Conservation (phyloP, 2,888 invertebrate species). For the Sinohyriopsis cumingii region DNA sequence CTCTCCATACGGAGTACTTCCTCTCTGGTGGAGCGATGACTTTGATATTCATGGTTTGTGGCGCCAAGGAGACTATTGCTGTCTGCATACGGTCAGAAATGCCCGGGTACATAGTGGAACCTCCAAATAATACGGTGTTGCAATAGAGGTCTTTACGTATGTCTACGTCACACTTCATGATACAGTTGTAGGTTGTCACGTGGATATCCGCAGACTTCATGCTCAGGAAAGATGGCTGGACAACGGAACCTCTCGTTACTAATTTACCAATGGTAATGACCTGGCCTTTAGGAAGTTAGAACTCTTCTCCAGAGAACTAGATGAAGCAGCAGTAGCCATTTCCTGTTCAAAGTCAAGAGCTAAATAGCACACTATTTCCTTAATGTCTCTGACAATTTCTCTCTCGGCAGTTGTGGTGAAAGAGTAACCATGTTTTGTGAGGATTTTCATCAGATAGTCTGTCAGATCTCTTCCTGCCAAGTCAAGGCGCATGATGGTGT, state of each 20-base stretch:
- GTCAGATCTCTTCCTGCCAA: conserved; percentile 65
- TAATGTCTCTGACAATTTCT: conserved; percentile 95
- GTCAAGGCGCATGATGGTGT: conserved; percentile 50
- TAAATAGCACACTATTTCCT: conserved; percentile 93
- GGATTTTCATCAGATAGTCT: conserved; percentile 74
- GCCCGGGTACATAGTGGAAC: conserved; percentile 97
- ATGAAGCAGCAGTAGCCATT: conserved; percentile 77
- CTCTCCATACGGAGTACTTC: conserved; percentile 68
- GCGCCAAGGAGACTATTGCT: conserved; percentile 90
- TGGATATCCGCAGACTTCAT: conserved; percentile 76
- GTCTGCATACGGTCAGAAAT: conserved; percentile 98
- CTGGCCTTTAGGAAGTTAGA: conserved; percentile 59
- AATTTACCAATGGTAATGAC: conserved; percentile 48
- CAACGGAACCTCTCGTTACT: conserved; percentile 56
- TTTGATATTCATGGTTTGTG: conserved; percentile 78
- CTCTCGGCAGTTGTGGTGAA: conserved; percentile 75
- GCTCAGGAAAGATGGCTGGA: conserved; percentile 71
- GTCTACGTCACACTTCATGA: conserved; percentile 66
- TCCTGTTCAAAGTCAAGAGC: conserved; percentile 95
- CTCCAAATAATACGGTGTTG: conserved; percentile 87
- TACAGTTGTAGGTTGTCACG: conserved; percentile 60
- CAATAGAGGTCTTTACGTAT: conserved; percentile 73
- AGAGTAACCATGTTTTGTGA: conserved; percentile 71
- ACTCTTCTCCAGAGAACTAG: conserved; percentile 45
- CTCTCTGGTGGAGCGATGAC: conserved; percentile 69